Base-by-base conservation (phyloP, 2,113 vertebrate genomes). In the Verasper variegatus region DNA sequence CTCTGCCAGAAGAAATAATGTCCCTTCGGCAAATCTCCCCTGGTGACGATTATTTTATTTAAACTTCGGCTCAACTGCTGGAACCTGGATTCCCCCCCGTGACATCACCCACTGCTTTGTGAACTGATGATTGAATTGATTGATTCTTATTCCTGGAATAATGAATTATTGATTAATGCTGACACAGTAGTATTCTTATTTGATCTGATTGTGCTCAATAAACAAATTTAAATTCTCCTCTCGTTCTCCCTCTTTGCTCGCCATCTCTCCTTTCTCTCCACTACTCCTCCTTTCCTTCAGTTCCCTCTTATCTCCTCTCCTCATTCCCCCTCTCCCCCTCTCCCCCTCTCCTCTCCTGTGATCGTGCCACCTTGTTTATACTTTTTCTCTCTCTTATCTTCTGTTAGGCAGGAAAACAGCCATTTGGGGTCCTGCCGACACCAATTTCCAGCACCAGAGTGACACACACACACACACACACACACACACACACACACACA, bases 351-450 rank as follows among this genome's bases (percentile, higher is more conserved):
- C 26, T 35, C 47, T 35, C 56, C n/a, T 56, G 69, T 23, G 23
- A 82, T 82, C 78, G 62, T 64, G 65, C 58, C 64, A 68, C 74
- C 80, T 75, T 88, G 68, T 88, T 74, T 78, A 57, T 80, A 70
- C 75, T 68, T 76, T 76, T 71, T 73, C n/a, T 20, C 60, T 51
- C 79, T 88, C 85, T 90, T 90, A 92, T 91, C 88, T 89, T 87
- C 86, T 85, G 88, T 90, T 89, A 88, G 76, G 88, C 87, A 83
- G 87, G 74, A 84, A 89, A 91, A 89, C 89, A 91, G 82, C 80
- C 87, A 90, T 93, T 92, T 92, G 88, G 83, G 84, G 78, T 88
- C 83, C 88, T 87, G 90, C 91, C 88, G 83, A 84, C 89, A 90
- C 70, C 83, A 90, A 92, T 93, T 92, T 92, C 78, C 86, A 87